Base-by-base conservation (phyloP, 1,140 invertebrate genomes). In the Pectinophora gossypiella region DNA sequence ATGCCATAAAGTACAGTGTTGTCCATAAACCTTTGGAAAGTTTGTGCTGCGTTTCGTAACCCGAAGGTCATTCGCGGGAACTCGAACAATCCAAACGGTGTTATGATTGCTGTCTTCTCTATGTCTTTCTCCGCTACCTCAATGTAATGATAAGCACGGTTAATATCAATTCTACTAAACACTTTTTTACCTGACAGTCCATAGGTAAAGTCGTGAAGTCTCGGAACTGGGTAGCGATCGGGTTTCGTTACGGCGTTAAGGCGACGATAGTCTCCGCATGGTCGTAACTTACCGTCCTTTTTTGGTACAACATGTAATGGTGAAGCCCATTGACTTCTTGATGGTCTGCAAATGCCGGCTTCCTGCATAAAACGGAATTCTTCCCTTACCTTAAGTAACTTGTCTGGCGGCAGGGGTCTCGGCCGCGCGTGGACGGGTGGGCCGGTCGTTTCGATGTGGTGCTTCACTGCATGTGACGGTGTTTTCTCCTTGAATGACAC, bases 251-350 rank as follows among this genome's bases (percentile, higher is more conserved):
- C 15, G 2, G 58, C 46, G 54, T 89, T 89, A 0, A 89, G 45
- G 3, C 46, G 47, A 12, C 77, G 54, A 50, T 83, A 89, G 49
- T 89, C 86, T 1, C 79, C 75, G 56, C 72, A 78, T 1, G 70
- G 59, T 12, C 83, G 46, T 56, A 63, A 74, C 0, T 66, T 52
- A 1, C 76, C 82, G 49, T 71, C 58, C 20, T 62, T 59, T 51
- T 89, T 89, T 3, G 66, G 59, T 3, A 76, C 72, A 50, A 87
- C 56, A 43, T 85, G 71, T 13, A 84, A 18, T 15, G 54, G 74
- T 19, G 59, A 71, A 2, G 79, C 67, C 79, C 79, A 88, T 13
- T 48, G 20, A 35, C 48, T 47, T 32, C 51, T 51, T 1, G 43
- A 47, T 32, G 48, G 44, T 10, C 49, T 38, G 27, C 35, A 51